These are phyloP conservation scores for Tetramorium simillimum DNA, from an alignment of 1,140 invertebrate genomes.

Conservation along the genomic window DNA sequence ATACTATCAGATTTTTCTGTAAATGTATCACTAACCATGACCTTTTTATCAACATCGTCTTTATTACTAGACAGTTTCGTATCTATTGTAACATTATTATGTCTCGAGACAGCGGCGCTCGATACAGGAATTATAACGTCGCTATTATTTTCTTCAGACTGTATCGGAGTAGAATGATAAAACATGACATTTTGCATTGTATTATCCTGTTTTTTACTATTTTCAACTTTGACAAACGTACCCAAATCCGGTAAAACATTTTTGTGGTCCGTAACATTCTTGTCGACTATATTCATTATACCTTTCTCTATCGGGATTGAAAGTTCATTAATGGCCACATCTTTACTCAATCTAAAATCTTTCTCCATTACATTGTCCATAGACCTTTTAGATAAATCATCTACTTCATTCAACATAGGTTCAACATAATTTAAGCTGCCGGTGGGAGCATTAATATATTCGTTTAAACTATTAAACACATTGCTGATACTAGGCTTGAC, in stretches of 20 bases:
- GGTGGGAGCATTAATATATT: slow-evolving; percentile 86
- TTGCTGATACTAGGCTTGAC: slow-evolving; percentile 86
- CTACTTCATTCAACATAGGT: slow-evolving; percentile 37
- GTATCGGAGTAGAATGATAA: neutral
- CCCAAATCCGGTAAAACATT: neutral
- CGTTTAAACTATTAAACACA: slow-evolving; percentile 88
- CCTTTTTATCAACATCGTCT: neutral
- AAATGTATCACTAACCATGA: neutral
- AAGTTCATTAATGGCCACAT: neutral
- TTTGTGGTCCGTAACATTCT: slow-evolving; percentile 14
- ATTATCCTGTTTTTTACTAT: slow-evolving; percentile 13
- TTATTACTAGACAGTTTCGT: neutral
- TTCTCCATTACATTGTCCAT: neutral
- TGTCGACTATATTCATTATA: neutral
- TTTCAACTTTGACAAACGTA: neutral
- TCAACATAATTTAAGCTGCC: slow-evolving; percentile 74
- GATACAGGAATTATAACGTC: neutral
- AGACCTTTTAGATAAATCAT: slow-evolving; percentile 10
- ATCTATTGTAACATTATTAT: neutral
- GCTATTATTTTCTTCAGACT: slow-evolving; percentile 8
- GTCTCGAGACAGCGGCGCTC: neutral
- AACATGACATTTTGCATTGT: neutral
- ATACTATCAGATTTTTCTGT: slow-evolving; percentile 32
- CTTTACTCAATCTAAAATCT: neutral
- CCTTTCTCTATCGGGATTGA: neutral